Evolutionary conservation across 2,797 vertebrate species (phyloP), one percentile per base, ranked within the genome.

Genomic region (Mus caroli): DNA sequence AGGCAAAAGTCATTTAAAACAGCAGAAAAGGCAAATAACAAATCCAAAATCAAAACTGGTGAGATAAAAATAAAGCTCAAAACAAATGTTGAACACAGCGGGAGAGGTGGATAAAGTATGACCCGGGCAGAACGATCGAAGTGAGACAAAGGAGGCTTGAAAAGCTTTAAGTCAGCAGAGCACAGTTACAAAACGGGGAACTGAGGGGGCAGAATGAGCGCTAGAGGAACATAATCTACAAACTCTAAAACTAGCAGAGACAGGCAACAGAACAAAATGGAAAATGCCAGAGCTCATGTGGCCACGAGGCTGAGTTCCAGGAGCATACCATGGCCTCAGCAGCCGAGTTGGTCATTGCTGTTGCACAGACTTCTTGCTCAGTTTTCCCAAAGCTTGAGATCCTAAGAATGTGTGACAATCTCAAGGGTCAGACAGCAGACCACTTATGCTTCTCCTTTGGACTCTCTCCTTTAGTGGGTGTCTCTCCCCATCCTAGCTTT

Each of bases 1-100:
- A 96, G 75, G 82, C 43, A 80, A 95, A 96, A 80, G 40, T 79
- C 92, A 80, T 94, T 96, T 92, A 91, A 95, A 93, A 73, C 17
- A 80, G 82, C 69, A 20, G 92, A 92, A 96, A 97, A 97, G 58
- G 88, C 95, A 93, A 95, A 92, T 87, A 93, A 95, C n/a, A 83
- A 94, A 91, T 58, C 82, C 90, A 73, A 93, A 92, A 91, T 96
- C 88, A 92, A 96, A 97, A 92, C 0, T n/a, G 92, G 52, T 10
- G 17, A 86, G 88, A 94, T 91, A 94, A 92, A 97, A 95, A 82
- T 82, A 94, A 97, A 96, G 60, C 92, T 90, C 73, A 50, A 88
- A 96, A 93, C 95, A 92, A 91, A 96, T 92, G 52, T 15, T 71
- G 90, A 94, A 83, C 20, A 19, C 43, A 60, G 87, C 78, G 62